phyloP scores from a whole-genome alignment of 2,797 vertebrate genomes.

The Hydrolagus colliei region DNA sequence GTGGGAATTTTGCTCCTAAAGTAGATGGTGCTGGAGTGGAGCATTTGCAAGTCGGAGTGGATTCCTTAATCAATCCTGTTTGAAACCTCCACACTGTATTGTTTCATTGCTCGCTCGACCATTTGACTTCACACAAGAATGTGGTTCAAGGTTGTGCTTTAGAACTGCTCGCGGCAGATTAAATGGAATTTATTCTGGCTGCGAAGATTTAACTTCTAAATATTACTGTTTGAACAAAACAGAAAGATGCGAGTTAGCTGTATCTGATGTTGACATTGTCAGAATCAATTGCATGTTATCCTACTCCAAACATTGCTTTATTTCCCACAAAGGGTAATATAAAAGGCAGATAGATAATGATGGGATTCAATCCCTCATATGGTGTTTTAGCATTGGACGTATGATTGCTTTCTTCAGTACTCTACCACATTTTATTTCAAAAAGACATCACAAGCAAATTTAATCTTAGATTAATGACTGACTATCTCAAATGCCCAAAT shows the following conservation, averaged over 20 bases:
- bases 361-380: background rate
- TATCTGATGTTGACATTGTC: background rate
- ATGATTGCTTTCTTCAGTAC: background rate
- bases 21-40: too few relatives aligned
- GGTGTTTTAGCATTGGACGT: background rate
- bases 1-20: too few relatives aligned
- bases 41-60: too few relatives aligned
- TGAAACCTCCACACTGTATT: background rate
- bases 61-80: background rate
- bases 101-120: background rate
- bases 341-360: background rate
- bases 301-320: background rate
- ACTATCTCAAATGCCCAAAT: background rate
- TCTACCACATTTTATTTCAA: background rate
- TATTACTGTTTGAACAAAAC: too few relatives aligned
- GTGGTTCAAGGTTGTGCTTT: background rate
- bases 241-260: background rate
- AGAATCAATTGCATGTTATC: background rate
- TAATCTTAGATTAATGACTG: background rate
- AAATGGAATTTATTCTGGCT: too few relatives aligned
- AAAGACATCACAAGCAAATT: background rate
- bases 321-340: background rate
- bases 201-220: too few relatives aligned
- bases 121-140: background rate
- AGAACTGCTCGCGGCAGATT: too few relatives aligned